Conservation (phyloP, 2,888 invertebrate species). For the Habroteleia sp. region DNA sequence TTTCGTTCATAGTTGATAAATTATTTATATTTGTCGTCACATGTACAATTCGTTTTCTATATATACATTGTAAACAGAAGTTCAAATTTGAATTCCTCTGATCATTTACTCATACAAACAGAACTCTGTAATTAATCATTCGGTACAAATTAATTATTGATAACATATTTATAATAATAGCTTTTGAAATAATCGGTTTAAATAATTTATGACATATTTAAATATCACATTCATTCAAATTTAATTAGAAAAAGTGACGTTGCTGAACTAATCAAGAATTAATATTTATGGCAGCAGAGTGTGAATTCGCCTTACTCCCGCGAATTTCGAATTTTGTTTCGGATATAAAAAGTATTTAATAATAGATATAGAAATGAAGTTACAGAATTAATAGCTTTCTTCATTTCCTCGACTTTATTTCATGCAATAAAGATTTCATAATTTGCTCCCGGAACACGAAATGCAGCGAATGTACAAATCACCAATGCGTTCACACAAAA, state of each 20-base stretch:
- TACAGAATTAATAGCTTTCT: constrained; percentile 6
- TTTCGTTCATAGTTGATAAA: too few species aligned
- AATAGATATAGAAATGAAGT: background rate
- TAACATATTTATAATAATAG: too few species aligned
- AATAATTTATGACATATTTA: too few species aligned
- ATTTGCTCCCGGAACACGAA: constrained; percentile 20
- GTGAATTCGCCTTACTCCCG: too few species aligned
- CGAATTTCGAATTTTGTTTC: background rate
- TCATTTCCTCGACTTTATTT: constrained; percentile 26
- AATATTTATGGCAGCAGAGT: too few species aligned
- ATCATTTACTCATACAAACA: constrained; percentile 1
- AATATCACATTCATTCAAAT: too few species aligned
- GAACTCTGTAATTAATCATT: constrained; percentile 15
- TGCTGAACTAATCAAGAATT: too few species aligned
- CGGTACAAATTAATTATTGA: too few species aligned
- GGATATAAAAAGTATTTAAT: constrained; percentile 10
- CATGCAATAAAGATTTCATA: constrained; percentile 24
- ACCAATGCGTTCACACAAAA: constrained; percentile 30
- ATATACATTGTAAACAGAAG: too few species aligned
- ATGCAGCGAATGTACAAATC: constrained; percentile 36
- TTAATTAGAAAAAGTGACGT: too few species aligned
- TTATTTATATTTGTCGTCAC: constrained; percentile 9
- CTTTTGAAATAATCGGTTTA: too few species aligned
- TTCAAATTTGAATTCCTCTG: constrained; percentile 2
- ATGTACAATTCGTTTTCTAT: too few species aligned